Evolutionary conservation across 2,888 invertebrate genomes (phyloP), one percentile per base, ranked within the genome.

Genomic region (Drosophila peninsularis): DNA sequence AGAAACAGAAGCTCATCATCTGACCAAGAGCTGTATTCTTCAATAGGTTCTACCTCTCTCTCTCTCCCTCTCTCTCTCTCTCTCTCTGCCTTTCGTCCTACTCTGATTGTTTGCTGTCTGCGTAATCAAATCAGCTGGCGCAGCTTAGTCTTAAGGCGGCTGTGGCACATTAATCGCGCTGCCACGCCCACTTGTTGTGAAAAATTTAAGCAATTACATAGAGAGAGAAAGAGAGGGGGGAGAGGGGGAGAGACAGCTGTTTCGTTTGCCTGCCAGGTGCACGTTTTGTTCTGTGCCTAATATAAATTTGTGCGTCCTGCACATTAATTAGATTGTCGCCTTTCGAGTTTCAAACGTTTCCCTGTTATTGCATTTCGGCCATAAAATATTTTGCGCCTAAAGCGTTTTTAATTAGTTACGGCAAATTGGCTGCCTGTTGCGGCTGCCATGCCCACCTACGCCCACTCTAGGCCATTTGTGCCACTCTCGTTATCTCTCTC

Each of bases 381-480:
- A 60, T 71, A 55, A 53, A 67, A 78, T 73, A 71, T 71, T 77
- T 61, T 54, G 67, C n/a, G 63, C 71, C 73, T 77, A 81, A 85
- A 82, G 74, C 82, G 82, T 82, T 84, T 88, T 89, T 88, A 85
- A 85, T 85, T 89, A 89, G 75, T 88, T 84, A 58, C 71, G 71
- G 58, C 75, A 71, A 79, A 84, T 87, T 81, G 62, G 41, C 62
- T 30, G 66, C 67, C 52, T 44, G 62, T 32, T 49, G 53, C 19
- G 27, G 10, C 50, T 30, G 10, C 5, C 6, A 7, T 4, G 37
- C 32, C 24, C 5, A 11, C 14, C 53, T 53, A 49, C 47, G 34
- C 36, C 56, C 24, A 6, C 54, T 17, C 27, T 4, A 2, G 1
- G 5, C n/a, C 34, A 19, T 37, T 42, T 24, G 27, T 30, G 5